A percentile compares a stretch with the other conserved stretches of the same genome.
Conservation (phyloP, 2,113 vertebrate genomes). For the cattle (Bos taurus) region DNA sequence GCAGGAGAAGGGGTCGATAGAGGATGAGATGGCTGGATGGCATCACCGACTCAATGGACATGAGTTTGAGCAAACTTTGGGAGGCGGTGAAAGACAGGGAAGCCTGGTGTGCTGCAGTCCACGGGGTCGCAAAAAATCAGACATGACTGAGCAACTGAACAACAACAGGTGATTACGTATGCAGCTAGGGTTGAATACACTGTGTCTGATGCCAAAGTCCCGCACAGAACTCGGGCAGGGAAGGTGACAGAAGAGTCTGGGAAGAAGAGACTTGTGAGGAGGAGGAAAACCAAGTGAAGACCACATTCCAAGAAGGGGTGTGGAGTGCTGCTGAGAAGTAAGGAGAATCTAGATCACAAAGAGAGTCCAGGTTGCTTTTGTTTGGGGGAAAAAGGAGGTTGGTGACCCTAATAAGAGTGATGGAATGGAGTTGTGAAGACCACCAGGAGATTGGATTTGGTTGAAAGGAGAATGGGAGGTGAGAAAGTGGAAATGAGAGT, state of each 20-base stretch:
- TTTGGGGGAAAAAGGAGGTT: background rate
- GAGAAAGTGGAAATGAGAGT: constrained; percentile 56
- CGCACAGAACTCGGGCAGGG: background rate
- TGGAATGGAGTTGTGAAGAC: background rate
- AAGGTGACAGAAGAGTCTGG: background rate
- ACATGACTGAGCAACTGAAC: background rate
- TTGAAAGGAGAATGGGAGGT: background rate
- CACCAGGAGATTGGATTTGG: background rate
- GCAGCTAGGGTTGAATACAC: background rate
- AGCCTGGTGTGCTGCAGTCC: background rate
- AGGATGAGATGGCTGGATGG: background rate
- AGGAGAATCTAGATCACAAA: background rate
- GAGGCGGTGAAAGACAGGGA: background rate
- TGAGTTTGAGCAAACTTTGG: background rate
- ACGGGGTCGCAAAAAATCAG: background rate
- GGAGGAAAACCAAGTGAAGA: background rate
- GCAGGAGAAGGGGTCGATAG: background rate
- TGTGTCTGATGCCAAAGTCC: background rate
- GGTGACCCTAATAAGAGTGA: background rate
- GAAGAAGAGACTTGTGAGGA: background rate
- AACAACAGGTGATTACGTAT: background rate
- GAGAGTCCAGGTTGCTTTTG: background rate
- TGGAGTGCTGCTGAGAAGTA: background rate
- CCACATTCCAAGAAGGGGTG: background rate
- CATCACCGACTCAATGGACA: background rate